These are phyloP conservation scores for Hyles vespertilio DNA, from an alignment of 1,140 invertebrate species.

Conservation along the genomic window DNA sequence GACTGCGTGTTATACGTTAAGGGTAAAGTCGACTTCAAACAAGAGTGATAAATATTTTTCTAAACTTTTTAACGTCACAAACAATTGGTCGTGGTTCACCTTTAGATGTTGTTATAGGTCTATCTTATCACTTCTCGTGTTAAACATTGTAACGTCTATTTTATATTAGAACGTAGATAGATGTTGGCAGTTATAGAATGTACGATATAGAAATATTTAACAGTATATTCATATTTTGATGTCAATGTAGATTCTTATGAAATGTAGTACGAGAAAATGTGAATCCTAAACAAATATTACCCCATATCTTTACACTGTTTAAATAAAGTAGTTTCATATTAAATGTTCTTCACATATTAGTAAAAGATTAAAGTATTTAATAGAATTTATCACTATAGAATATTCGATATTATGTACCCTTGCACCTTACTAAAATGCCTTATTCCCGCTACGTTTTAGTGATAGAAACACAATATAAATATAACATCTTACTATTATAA, in stretches of 20 bases:
- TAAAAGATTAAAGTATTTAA: no score
- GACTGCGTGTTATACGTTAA: constrained; percentile 57
- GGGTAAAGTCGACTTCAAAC: constrained; percentile 59
- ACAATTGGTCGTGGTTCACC: constrained; percentile 37
- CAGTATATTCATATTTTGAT: constrained; percentile 9
- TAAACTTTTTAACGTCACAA: constrained; percentile 69
- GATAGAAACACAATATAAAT: no score
- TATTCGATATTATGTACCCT: no score
- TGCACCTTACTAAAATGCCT: no score
- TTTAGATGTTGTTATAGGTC: constrained; percentile 2
- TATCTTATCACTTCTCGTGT: not conserved
- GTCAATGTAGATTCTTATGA: constrained; percentile 11
- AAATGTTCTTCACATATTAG: no score
- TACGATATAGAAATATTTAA: constrained; percentile 1
- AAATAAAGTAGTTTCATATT: no score
- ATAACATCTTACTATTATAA: no score
- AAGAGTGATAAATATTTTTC: constrained; percentile 65
- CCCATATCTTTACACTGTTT: no score
- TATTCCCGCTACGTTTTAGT: no score
- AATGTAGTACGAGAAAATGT: not conserved
- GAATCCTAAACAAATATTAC: not conserved
- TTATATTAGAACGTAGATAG: constrained; percentile 6
- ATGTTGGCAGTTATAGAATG: constrained; percentile 8
- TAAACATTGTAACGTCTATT: constrained; percentile 1
- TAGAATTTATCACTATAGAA: no score